Evolutionary conservation across 2,113 vertebrate species (phyloP).

Genomic region (Origma solitaria): DNA sequence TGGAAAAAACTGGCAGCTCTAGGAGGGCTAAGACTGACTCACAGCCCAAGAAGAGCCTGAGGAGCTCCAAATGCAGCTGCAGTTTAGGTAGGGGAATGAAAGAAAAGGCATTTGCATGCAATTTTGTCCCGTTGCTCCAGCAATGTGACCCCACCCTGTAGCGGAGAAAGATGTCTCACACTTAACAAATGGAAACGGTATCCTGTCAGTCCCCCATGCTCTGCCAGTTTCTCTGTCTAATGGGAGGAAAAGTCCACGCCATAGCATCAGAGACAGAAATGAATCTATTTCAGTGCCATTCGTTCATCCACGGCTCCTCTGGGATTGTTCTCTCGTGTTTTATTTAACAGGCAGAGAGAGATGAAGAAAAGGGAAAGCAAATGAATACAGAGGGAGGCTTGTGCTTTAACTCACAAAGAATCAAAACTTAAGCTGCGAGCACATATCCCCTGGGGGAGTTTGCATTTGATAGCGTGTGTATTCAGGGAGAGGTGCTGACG

Average conservation of each 20-base stretch:
- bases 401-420: conserved; percentile 26
- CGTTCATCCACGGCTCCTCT: neutral
- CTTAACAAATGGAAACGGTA: neutral
- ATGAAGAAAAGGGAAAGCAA: neutral
- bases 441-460: neutral
- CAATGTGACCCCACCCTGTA: conserved; percentile 7
- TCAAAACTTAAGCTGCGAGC: neutral
- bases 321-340: conserved; percentile 6
- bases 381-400: neutral
- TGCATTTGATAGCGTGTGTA: neutral
- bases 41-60: neutral
- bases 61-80: conserved; percentile 41
- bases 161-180: neutral
- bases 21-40: conserved; percentile 34
- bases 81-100: neutral
- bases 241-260: neutral
- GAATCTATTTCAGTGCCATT: neutral
- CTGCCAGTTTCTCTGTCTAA: neutral
- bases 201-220: neutral
- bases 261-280: neutral
- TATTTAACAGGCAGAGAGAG: conserved; percentile 16
- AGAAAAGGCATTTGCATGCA: conserved; percentile 6
- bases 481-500: neutral
- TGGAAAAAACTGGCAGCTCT: conserved; percentile 39
- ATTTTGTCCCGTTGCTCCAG: neutral